phyloP scores from a whole-genome alignment of 2,797 vertebrate genomes.

The Anas georgica region DNA sequence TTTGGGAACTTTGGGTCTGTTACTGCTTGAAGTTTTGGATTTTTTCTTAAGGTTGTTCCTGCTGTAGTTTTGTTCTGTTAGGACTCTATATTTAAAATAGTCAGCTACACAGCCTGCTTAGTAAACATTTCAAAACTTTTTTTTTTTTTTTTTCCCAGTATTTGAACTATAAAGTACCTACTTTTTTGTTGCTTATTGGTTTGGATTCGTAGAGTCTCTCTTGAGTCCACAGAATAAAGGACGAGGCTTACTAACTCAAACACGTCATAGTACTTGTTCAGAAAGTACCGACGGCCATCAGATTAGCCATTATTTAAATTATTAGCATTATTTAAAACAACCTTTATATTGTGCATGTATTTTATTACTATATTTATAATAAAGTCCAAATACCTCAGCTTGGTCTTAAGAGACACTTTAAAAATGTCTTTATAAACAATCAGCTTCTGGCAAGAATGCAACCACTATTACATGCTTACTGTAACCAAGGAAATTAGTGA shows the following conservation, averaged over 20 bases:
- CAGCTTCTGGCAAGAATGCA: background rate
- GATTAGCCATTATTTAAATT: background rate
- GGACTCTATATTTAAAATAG: background rate
- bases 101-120: background rate
- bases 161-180: background rate
- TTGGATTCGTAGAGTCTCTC: background rate
- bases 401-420: background rate
- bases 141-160: background rate
- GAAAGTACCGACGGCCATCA: background rate
- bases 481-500: background rate
- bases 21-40: constrained; percentile 2
- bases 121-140: background rate
- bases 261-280: background rate
- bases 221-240: background rate
- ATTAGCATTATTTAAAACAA: background rate
- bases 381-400: background rate
- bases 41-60: background rate
- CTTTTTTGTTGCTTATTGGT: background rate
- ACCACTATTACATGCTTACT: background rate
- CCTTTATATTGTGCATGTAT: background rate
- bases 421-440: background rate
- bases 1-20: constrained; percentile 3
- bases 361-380: background rate
- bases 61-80: background rate
- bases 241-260: background rate